Base-by-base conservation (phyloP, 2,113 vertebrate genomes). In the Phaethon lepturus region DNA sequence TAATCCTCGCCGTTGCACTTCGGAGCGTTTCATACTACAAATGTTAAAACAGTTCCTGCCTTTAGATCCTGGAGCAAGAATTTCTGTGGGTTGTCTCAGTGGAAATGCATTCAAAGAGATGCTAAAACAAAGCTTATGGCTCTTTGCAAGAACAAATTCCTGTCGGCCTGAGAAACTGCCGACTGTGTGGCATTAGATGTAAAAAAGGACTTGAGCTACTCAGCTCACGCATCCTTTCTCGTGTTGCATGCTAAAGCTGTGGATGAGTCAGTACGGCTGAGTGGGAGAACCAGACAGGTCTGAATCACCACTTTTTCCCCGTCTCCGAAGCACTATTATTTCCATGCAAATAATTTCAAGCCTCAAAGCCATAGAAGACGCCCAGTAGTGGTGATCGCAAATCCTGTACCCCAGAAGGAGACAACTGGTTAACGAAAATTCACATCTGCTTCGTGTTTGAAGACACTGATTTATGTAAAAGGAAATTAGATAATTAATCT, bases 251-350 rank as follows among this genome's bases (percentile, higher is more conserved):
- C 82, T 62, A 44, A 76, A 72, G 69, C 83, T 72, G 38, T 15
- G 52, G 58, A 77, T 97, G 96, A 97, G 87, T 97, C 96, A 97
- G 79, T 84, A 64, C 0, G 20, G 72, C 64, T 94, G 93, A 95
- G 94, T 97, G 89, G 95, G 95, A 97, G 95, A 96, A 97, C 59
- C 82, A 96, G 96, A 95, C 80, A 88, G 74, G 86, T 93, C 87
- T 96, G 97, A 98, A 96, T 96, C 94, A 97, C 90, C 80, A 73
- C 63, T 93, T 97, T 73, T 93, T 9, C 58, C 79, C 84, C 40
- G 9, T 93, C 91, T 95, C 60, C 19, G 8, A 96, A 88, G 77
- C 56, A 60, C 82, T 75, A 44, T 68, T 81, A 86, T 86, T 84
- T 78, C 93, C 50, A 76, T 28, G 50, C 80, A 96, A 94, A 96